phyloP scores from a whole-genome alignment of 2,113 vertebrate species.

The Salvelinus alpinus region DNA sequence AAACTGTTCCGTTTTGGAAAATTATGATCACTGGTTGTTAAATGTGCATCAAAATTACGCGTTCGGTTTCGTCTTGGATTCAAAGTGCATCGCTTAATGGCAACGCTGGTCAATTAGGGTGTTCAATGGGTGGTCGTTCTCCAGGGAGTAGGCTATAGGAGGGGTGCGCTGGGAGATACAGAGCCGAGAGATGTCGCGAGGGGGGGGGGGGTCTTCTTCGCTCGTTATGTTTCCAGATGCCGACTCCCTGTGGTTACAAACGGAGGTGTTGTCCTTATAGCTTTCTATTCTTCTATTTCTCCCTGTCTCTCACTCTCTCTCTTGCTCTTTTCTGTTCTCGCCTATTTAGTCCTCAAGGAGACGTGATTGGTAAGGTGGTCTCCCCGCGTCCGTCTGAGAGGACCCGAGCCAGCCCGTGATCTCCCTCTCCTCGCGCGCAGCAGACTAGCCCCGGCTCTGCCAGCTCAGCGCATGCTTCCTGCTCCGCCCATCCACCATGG shows the following conservation, averaged over 20 bases:
- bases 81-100: slow-evolving; percentile 69
- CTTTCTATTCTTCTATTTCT: slow-evolving; percentile 20
- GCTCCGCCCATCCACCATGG: slow-evolving; percentile 73
- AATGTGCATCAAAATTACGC: slow-evolving; percentile 46
- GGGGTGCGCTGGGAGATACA: slow-evolving; percentile 55
- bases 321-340: slow-evolving; percentile 8
- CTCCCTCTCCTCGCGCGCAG: slow-evolving; percentile 50
- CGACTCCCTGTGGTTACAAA: slow-evolving; percentile 29
- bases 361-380: slow-evolving; percentile 58
- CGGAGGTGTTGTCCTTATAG: slow-evolving; percentile 26
- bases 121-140: slow-evolving; percentile 70
- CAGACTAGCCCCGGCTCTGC: slow-evolving; percentile 74
- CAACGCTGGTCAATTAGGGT: slow-evolving; percentile 70
- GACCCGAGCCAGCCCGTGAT: slow-evolving; percentile 74
- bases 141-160: slow-evolving; percentile 45
- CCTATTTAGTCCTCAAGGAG: slow-evolving; percentile 48
- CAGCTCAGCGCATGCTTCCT: slow-evolving; percentile 79
- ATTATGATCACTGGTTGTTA: slow-evolving; percentile 41
- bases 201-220: slow-evolving; percentile 53
- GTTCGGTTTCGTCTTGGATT: slow-evolving; percentile 50
- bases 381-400: slow-evolving; percentile 67
- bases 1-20: slow-evolving; percentile 45
- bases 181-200: slow-evolving; percentile 62
- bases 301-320: slow-evolving; percentile 27
- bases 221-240: slow-evolving; percentile 65